Evolutionary conservation across 1,140 invertebrate species (phyloP).

Genomic region (Drosophila melanica): DNA sequence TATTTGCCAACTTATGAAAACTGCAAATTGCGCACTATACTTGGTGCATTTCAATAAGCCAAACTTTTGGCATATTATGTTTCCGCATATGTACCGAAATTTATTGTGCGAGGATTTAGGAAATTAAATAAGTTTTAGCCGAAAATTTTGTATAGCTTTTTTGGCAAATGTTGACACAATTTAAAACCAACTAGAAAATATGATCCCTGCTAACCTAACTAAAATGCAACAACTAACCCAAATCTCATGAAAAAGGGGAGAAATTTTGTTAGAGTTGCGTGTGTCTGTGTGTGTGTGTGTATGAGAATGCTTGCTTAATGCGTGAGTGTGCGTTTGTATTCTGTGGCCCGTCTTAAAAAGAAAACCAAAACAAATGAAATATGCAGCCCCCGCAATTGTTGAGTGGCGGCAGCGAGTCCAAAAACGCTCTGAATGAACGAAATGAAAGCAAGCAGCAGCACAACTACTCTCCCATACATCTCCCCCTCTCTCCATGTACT

Average conservation of each 20-base stretch:
- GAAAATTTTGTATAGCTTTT: background rate
- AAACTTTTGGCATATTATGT: background rate
- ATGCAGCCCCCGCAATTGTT: slow-evolving; percentile 58
- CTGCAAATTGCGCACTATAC: background rate
- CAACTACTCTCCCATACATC: background rate
- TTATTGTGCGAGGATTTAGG: background rate
- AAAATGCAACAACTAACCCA: slow-evolving; percentile 48
- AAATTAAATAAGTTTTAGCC: background rate
- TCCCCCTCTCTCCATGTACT: background rate
- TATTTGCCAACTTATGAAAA: background rate
- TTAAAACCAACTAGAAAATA: background rate
- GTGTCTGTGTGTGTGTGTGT: slow-evolving; percentile 9
- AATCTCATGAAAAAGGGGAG: slow-evolving; percentile 50
- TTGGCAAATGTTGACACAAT: background rate
- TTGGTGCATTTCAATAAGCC: background rate
- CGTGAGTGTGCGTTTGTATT: slow-evolving; percentile 9
- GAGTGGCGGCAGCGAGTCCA: slow-evolving; percentile 24
- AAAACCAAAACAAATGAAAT: slow-evolving; percentile 65
- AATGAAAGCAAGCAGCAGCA: slow-evolving; percentile 36
- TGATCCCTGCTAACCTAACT: background rate
- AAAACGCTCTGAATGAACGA: slow-evolving; percentile 8
- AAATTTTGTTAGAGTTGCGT: slow-evolving; percentile 36
- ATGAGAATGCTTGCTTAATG: slow-evolving; percentile 9
- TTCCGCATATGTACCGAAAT: background rate
- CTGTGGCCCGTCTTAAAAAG: slow-evolving; percentile 41